A percentile compares a stretch with the other conserved stretches of the same genome.
phyloP scores from a whole-genome alignment of 2,888 invertebrate species.

The Eristalinus sepulchralis region DNA sequence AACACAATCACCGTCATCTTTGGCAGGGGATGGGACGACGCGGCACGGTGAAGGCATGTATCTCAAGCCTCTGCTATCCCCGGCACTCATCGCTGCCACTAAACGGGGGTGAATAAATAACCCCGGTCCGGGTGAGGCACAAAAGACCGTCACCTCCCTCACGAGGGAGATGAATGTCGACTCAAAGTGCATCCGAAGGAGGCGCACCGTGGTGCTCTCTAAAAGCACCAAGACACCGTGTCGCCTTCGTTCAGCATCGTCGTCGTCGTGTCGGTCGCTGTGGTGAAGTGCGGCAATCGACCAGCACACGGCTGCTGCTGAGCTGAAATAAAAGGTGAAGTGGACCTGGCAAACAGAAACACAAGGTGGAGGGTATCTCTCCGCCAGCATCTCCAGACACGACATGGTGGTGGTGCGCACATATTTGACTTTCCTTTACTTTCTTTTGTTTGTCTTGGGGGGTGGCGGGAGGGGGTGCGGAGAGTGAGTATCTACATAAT shows the following conservation, averaged over 20 bases:
- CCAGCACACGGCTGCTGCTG: constrained; percentile 12
- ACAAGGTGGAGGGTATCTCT: constrained; percentile 10
- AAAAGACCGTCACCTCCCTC: constrained; percentile 43
- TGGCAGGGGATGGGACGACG: not conserved
- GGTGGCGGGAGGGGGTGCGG: constrained; percentile 27
- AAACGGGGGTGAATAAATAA: constrained; percentile 69
- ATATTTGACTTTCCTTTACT: constrained; percentile 67
- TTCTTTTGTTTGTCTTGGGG: constrained; percentile 56
- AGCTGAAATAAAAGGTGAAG: constrained; percentile 60
- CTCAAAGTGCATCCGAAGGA: constrained; percentile 58
- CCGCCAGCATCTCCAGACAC: constrained; percentile 40
- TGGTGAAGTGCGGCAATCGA: not conserved
- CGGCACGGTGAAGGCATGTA: constrained; percentile 10
- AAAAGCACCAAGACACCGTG: not conserved
- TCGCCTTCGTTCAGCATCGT: not conserved
- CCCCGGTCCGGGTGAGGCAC: constrained; percentile 28
- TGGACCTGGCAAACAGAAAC: constrained; percentile 67
- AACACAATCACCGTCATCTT: constrained; percentile 54
- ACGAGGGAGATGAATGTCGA: constrained; percentile 48
- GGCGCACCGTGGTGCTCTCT: not conserved
- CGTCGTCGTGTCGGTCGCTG: not conserved
- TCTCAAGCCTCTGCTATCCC: constrained; percentile 29
- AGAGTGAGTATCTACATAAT: constrained; percentile 57
- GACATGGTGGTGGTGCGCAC: constrained; percentile 18
- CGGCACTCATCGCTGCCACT: constrained; percentile 54